Evolutionary conservation across 2,888 invertebrate species (phyloP), one percentile per base, ranked within the genome.

Genomic region (Eristalinus aeneus): DNA sequence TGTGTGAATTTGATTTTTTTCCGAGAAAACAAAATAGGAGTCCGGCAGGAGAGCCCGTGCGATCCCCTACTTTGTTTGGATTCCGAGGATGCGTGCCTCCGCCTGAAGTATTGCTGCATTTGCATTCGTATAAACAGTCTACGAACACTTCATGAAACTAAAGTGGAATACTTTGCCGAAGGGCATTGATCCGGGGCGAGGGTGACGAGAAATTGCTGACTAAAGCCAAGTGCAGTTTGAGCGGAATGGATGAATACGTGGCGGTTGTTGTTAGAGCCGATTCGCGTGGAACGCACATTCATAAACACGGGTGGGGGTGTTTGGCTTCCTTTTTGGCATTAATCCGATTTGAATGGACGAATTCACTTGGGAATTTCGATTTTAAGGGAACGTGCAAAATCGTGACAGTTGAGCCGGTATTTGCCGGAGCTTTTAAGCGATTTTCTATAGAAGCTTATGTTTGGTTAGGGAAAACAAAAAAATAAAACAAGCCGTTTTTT

Each of bases 341-440:
- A 68, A 76, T 76, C 75, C 75, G 34, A 76, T 76, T 76, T 68
- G 75, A 76, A 76, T 53, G 68, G 75, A 11, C 34, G 68, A 61
- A 68, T 76, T 61, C 68, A 76, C 53, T 68, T 61, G 68, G 32
- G 75, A 76, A 34, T 61, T 68, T 20, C 22, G 53, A 60, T 75
- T 39, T 58, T 34, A 61, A 67, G 34, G 34, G 23, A 12, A 65
- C 32, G 60, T 67, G 23, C 23, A 75, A 20, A 16, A 20, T 69
- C 36, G 60, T 60, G 60, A 16, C 16, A 68, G 53, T 76, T 46
- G 53, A 46, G 46, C 46, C 16, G 16, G 46, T 8, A 46, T 46
- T 46, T 46, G 46, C 1, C 6, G 16, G 46, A 46, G 46, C 46
- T 46, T 16, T 34, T 1, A 34, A 34, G 34, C 8, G 34, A 34